Base-by-base conservation (phyloP, 2,888 invertebrate species). In the Pammene fasciana region DNA sequence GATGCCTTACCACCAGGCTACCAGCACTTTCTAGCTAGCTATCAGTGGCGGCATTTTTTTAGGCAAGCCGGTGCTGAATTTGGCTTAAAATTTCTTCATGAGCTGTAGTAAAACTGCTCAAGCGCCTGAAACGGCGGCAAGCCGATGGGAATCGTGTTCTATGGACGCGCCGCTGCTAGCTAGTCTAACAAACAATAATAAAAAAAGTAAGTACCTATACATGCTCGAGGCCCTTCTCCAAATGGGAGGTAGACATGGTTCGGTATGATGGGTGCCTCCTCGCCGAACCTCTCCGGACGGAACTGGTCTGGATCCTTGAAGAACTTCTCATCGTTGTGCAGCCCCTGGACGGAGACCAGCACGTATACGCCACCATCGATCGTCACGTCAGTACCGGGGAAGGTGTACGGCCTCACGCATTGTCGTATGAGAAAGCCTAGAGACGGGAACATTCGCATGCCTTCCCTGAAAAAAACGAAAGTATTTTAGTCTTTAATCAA, bases 261-360 rank as follows among this genome's bases (percentile, higher is more conserved):
- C 0, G 74, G 74, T 5, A 76, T 60, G 5, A 68, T 46, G 7
- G 72, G 10, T 43, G 43, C 60, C 1, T 52, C 50, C 13, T 73
- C 65, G 18, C 55, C 41, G 59, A 82, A 82, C 38, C 82, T 73
- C 18, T 82, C 80, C 0, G 80, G 82, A 0, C 71, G 72, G 67
- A 82, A 82, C 65, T 77, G 72, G 5, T 74, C 64, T 0, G 82
- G 80, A 0, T 76, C 67, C 0, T 78, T 73, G 61, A 77, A 82
- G 61, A 78, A 79, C 36, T 74, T 70, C 38, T 75, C 74, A 50
- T 82, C 82, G 46, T 74, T 75, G 13, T 81, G 80, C 38, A 82
- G 68, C 0, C 77, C 79, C 52, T 79, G 76, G 7, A 76, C 60
- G 0, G 81, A 77, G 34, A 82, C 74, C 10, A 79, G 13, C 6